phyloP scores from a whole-genome alignment of 2,113 vertebrate genomes.

The Percina caprodes region DNA sequence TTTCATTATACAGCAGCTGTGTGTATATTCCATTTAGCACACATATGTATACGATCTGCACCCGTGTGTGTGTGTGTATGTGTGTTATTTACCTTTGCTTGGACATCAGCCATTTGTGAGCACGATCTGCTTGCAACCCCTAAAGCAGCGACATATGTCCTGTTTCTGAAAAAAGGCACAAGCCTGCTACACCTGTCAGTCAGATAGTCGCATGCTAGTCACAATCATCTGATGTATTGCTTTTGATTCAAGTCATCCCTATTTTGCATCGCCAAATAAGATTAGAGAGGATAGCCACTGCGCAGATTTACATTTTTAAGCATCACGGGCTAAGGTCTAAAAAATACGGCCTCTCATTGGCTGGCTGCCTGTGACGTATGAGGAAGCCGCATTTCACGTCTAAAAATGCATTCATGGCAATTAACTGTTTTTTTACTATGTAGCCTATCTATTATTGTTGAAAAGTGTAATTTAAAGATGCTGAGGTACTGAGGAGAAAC shows the following conservation, averaged over 20 bases:
- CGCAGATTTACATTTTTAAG: constrained; percentile 44
- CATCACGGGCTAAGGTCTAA: constrained; percentile 39
- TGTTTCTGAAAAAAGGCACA: background rate
- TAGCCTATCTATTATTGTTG: background rate
- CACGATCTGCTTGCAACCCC: constrained; percentile 24
- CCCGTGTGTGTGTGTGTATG: background rate
- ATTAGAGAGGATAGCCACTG: constrained; percentile 13
- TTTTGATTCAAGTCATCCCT: background rate
- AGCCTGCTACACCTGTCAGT: background rate
- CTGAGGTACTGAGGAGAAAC: rapidly evolving
- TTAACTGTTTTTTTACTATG: background rate
- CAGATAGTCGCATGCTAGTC: constrained; percentile 6
- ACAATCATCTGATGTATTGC: background rate
- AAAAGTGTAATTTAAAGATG: background rate
- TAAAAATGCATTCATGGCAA: background rate
- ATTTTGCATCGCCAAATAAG: background rate
- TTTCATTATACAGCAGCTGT: background rate
- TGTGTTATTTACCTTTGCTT: constrained; percentile 62
- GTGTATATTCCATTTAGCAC: background rate
- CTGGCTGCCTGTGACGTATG: constrained; percentile 49
- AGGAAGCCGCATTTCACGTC: constrained; percentile 24
- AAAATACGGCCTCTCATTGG: constrained; percentile 56
- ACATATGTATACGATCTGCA: background rate
- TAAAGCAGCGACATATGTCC: constrained; percentile 8
- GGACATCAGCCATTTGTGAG: constrained; percentile 50